Conservation (phyloP, 2,888 invertebrate species). For the Cephus rjabovi region DNA sequence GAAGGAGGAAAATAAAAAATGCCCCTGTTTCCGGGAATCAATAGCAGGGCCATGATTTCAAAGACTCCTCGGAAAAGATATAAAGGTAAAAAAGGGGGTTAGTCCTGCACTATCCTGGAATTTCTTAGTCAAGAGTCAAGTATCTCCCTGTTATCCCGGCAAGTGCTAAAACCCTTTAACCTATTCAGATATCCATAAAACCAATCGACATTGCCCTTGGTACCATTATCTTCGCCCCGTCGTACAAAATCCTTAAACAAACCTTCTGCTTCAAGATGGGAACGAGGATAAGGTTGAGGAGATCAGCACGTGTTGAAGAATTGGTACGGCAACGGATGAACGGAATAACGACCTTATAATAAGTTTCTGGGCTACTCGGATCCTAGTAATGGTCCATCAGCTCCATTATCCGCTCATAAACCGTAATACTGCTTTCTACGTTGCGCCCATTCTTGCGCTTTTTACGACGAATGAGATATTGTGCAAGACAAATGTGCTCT, state of each 20-base stretch:
- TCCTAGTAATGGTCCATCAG: conserved; percentile 54
- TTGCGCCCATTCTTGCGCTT: conserved; percentile 43
- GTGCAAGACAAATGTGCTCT: conserved; percentile 19
- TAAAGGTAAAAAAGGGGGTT: neutral
- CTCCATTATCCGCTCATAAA: conserved; percentile 55
- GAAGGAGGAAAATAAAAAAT: neutral
- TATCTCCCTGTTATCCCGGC: neutral
- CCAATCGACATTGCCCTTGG: neutral
- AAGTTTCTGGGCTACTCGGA: conserved; percentile 52
- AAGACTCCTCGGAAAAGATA: neutral
- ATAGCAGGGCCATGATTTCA: neutral
- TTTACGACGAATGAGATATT: conserved; percentile 50
- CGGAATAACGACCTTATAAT: conserved; percentile 55
- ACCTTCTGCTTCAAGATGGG: neutral
- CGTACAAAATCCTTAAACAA: neutral
- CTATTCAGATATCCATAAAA: neutral
- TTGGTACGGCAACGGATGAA: neutral
- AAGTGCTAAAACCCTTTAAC: neutral
- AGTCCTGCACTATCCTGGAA: neutral
- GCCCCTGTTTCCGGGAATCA: neutral
- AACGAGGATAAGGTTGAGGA: neutral
- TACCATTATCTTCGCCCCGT: neutral
- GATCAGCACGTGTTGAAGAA: neutral
- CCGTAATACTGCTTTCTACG: conserved; percentile 34
- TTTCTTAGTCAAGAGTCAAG: neutral